Evolutionary conservation across 2,113 vertebrate genomes (phyloP).

Genomic region (Nettapus auritus): DNA sequence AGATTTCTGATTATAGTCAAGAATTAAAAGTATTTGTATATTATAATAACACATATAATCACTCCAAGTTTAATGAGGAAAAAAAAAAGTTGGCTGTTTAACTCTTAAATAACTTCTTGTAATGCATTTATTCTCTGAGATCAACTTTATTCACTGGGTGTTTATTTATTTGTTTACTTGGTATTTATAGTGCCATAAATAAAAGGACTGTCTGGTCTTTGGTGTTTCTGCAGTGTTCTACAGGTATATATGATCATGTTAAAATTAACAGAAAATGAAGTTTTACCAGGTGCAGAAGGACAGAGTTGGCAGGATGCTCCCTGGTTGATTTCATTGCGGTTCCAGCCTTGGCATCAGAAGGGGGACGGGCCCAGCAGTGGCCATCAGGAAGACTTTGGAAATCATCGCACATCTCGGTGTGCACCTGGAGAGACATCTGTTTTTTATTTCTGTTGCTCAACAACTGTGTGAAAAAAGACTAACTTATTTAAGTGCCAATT

Average conservation of each 20-base stretch:
- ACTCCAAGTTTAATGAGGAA: not conserved
- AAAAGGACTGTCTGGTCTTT: not conserved
- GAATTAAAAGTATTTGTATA: not conserved
- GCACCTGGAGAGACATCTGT: not conserved
- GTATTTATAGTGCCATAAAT: not conserved
- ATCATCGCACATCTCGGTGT: fast-evolving
- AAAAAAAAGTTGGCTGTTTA: not conserved
- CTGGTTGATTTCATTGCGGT: not conserved
- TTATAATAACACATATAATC: not conserved
- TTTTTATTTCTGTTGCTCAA: not conserved
- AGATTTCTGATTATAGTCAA: not conserved
- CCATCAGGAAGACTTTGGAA: not conserved
- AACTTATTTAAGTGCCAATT: fast-evolving
- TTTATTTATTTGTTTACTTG: not conserved
- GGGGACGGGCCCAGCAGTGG: not conserved
- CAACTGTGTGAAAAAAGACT: not conserved
- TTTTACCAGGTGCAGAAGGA: not conserved
- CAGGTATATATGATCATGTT: not conserved
- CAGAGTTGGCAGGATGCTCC: not conserved
- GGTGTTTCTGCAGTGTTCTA: not conserved
- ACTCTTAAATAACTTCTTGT: not conserved
- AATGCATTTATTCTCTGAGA: not conserved
- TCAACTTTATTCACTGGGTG: not conserved
- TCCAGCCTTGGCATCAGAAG: not conserved
- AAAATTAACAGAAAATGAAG: not conserved